Conservation (phyloP, 1,140 invertebrate species). For the Agrilus planipennis region DNA sequence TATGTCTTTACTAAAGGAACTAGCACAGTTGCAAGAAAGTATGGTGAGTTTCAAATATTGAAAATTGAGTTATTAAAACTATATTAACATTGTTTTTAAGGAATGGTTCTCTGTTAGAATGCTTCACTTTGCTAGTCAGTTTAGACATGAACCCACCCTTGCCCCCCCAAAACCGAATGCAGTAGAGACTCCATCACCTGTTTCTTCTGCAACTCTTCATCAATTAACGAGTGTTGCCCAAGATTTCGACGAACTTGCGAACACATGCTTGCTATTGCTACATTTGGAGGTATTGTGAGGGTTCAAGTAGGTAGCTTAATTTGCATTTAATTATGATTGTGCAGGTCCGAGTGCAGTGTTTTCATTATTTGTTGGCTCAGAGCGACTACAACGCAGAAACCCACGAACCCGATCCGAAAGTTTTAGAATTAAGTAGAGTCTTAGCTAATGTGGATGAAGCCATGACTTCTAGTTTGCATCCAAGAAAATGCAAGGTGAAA, state of each 20-base stretch:
- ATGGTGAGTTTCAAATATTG: slow-evolving; percentile 51
- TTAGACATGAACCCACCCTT: slow-evolving; percentile 32
- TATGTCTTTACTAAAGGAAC: slow-evolving; percentile 60
- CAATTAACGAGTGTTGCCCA: slow-evolving; percentile 53
- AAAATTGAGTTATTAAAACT: background rate
- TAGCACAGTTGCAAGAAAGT: slow-evolving; percentile 85
- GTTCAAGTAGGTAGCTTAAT: background rate
- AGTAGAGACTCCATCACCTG: slow-evolving; percentile 14
- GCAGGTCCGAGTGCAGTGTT: slow-evolving; percentile 80
- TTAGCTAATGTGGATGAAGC: slow-evolving; percentile 68
- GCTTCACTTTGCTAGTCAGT: slow-evolving; percentile 39
- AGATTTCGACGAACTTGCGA: slow-evolving; percentile 78
- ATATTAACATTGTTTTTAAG: background rate
- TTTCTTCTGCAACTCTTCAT: slow-evolving; percentile 34
- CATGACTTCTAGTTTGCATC: slow-evolving; percentile 55
- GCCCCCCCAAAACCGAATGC: slow-evolving; percentile 30
- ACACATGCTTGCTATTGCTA: slow-evolving; percentile 80
- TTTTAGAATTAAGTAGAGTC: slow-evolving; percentile 69
- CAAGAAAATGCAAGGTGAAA: slow-evolving; percentile 57
- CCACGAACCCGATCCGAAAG: slow-evolving; percentile 69
- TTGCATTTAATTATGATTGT: background rate
- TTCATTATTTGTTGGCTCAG: slow-evolving; percentile 74
- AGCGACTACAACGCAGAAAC: slow-evolving; percentile 48
- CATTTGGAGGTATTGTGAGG: slow-evolving; percentile 63
- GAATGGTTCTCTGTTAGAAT: slow-evolving; percentile 57